Conservation (phyloP, 2,797 vertebrate species). For the Tragopan temminckii region DNA sequence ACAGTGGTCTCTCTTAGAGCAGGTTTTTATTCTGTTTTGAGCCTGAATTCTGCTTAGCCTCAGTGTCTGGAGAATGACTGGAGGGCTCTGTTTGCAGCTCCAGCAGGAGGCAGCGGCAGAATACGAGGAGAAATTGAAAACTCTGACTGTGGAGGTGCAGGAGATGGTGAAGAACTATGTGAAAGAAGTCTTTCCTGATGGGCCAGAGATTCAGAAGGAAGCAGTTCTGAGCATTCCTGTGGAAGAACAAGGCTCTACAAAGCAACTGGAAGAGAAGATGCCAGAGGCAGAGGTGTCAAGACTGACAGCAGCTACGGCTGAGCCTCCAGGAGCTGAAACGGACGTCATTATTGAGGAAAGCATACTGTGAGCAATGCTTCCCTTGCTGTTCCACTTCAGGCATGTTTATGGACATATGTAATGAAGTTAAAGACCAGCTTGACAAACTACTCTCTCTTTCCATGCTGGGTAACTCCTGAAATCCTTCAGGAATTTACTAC, state of each 20-base stretch:
- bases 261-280: neutral
- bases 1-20: neutral
- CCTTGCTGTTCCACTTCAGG: neutral
- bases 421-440: neutral
- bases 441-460: neutral
- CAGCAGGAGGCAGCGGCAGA: slow-evolving; percentile 86
- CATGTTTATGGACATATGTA: neutral
- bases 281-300: neutral
- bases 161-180: slow-evolving; percentile 84
- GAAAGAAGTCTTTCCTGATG: slow-evolving; percentile 79
- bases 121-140: slow-evolving; percentile 84
- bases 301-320: neutral
- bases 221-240: neutral
- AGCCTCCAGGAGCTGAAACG: neutral
- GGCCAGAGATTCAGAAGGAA: slow-evolving; percentile 69
- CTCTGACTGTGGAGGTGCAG: slow-evolving; percentile 82
- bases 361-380: slow-evolving; percentile 14
- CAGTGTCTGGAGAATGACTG: neutral
- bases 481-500: neutral
- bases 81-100: slow-evolving; percentile 81
- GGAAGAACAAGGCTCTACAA: neutral
- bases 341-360: slow-evolving; percentile 24
- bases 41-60: neutral
- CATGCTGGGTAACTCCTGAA: neutral
- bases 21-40: neutral